Conservation (phyloP, 1,140 invertebrate genomes). For the Linepithema humile region DNA sequence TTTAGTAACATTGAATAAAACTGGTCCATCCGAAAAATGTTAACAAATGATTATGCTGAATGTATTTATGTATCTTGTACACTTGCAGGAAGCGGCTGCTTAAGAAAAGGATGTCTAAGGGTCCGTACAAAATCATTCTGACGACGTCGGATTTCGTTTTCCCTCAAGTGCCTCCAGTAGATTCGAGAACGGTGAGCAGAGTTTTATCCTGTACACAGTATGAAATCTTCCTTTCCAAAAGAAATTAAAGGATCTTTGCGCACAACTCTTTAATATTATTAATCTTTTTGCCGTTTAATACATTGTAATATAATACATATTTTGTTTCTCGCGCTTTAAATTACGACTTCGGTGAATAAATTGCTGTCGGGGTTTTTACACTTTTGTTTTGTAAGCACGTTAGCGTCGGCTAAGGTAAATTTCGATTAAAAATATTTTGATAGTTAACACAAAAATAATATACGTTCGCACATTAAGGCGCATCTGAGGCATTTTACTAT, state of each 20-base stretch:
- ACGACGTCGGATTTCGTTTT: conserved; percentile 91
- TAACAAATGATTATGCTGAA: background rate
- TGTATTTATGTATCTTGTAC: background rate
- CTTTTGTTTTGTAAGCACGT: too few relatives aligned
- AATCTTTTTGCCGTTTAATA: too few relatives aligned
- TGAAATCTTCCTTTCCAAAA: background rate
- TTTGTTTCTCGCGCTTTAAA: too few relatives aligned
- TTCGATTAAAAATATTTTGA: too few relatives aligned
- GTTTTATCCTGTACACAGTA: background rate
- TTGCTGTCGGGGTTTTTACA: too few relatives aligned
- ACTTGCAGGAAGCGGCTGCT: conserved; percentile 86
- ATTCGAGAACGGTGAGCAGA: conserved; percentile 86
- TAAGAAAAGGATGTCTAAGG: conserved; percentile 89
- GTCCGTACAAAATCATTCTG: conserved; percentile 90
- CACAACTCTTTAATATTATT: too few relatives aligned
- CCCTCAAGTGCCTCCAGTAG: conserved; percentile 86
- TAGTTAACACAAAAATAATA: too few relatives aligned
- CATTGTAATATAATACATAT: too few relatives aligned
- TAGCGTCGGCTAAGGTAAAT: too few relatives aligned
- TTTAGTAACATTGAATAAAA: background rate
- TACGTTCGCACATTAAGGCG: too few relatives aligned
- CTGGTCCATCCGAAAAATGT: background rate
- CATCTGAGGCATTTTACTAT: too few relatives aligned
- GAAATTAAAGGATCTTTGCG: background rate
- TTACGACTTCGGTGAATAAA: too few relatives aligned